Evolutionary conservation across 2,888 invertebrate species (phyloP).

Genomic region (Leptinotarsa tumamoca): DNA sequence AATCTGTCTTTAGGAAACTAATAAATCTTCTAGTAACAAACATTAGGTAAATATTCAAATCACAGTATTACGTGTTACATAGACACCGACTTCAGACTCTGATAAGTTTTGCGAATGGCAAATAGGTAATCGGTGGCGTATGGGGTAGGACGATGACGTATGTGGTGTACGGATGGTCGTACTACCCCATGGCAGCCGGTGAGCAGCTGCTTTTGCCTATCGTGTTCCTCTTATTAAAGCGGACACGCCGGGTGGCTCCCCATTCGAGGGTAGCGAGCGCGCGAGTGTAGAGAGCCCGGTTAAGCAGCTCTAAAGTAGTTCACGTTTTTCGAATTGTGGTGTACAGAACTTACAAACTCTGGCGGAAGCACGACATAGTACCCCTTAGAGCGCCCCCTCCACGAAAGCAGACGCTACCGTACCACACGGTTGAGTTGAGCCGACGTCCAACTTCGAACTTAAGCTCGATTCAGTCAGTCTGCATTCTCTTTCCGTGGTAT

Average conservation of each 20-base stretch:
- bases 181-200: conserved; percentile 59
- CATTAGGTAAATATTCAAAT: neutral
- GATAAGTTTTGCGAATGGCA: conserved; percentile 32
- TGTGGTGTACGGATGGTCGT: conserved; percentile 46
- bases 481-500: conserved; percentile 53
- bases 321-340: conserved; percentile 43
- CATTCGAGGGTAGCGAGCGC: conserved; percentile 64
- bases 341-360: conserved; percentile 46
- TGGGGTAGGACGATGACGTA: conserved; percentile 56
- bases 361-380: conserved; percentile 61
- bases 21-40: neutral
- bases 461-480: conserved; percentile 58
- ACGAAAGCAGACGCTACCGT: conserved; percentile 60
- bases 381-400: conserved; percentile 65
- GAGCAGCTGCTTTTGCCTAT: conserved; percentile 49
- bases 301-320: conserved; percentile 42
- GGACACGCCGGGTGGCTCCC: conserved; percentile 61
- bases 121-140: conserved; percentile 51
- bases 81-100: conserved; percentile 4
- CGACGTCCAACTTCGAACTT: conserved; percentile 50
- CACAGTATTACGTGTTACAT: neutral
- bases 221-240: conserved; percentile 62
- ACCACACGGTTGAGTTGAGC: conserved; percentile 59
- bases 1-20: neutral
- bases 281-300: conserved; percentile 51